These are phyloP conservation scores for Macrocentrus cingulum DNA, from an alignment of 1,140 invertebrate genomes.

Conservation along the genomic window DNA sequence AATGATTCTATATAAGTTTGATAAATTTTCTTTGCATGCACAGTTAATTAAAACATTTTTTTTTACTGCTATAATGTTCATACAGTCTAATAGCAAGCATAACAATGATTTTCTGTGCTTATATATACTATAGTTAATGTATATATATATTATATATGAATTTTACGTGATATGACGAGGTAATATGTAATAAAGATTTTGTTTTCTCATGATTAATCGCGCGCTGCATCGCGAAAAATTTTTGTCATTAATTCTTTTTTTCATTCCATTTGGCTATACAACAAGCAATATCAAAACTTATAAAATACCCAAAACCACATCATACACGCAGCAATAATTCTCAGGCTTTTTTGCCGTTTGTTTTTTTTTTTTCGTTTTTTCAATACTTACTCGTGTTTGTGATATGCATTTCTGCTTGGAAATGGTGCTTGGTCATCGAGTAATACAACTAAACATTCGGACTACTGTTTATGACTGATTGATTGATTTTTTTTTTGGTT, in stretches of 20 bases:
- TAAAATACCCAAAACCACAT: conserved; percentile 56
- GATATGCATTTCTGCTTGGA: conserved; percentile 57
- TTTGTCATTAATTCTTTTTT: background rate
- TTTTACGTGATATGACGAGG: conserved; percentile 55
- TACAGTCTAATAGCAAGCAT: conserved; percentile 53
- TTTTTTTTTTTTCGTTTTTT: conserved; percentile 38
- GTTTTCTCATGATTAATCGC: conserved; percentile 41
- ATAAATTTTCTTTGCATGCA: conserved; percentile 57
- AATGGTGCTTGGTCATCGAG: conserved; percentile 52
- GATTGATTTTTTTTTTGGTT: conserved; percentile 6
- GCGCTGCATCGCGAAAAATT: conserved; percentile 40
- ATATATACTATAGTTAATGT: conserved; percentile 22
- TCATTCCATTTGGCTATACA: conserved; percentile 44
- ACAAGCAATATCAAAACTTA: conserved; percentile 55
- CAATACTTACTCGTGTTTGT: conserved; percentile 34
- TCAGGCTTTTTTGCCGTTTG: conserved; percentile 34
- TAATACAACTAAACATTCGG: conserved; percentile 28
- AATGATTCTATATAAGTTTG: too few species aligned
- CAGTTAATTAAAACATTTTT: conserved; percentile 38
- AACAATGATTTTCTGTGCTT: conserved; percentile 48
- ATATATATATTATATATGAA: conserved; percentile 35
- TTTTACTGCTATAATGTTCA: conserved; percentile 19
- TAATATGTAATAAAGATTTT: conserved; percentile 48
- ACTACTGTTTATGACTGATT: conserved; percentile 6
- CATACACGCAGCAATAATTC: conserved; percentile 40